phyloP scores from a whole-genome alignment of 2,888 invertebrate species.

The Drosophila melanocephala region DNA sequence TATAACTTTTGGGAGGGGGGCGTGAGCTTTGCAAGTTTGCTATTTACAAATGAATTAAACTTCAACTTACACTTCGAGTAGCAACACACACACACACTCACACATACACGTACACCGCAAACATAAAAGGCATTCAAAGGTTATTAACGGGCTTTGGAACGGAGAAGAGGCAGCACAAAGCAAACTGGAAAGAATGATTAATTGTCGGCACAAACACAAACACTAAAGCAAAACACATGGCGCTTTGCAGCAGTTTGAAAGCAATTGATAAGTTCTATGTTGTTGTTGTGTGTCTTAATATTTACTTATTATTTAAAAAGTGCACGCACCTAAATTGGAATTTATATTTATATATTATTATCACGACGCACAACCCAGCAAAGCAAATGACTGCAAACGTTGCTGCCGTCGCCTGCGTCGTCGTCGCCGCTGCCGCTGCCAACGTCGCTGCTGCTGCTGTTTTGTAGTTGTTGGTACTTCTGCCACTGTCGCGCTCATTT shows the following conservation, averaged over 20 bases:
- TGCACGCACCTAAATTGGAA: conserved; percentile 73
- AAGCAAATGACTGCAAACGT: conserved; percentile 48
- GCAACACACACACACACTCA: conserved; percentile 12
- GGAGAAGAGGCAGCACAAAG: conserved; percentile 32
- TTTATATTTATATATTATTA: conserved; percentile 48
- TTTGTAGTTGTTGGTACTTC: conserved; percentile 34
- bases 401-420: conserved; percentile 45
- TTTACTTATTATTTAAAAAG: conserved; percentile 6
- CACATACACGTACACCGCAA: conserved; percentile 1
- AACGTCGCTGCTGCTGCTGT: conserved; percentile 26
- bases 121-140: conserved; percentile 56
- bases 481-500: conserved; percentile 57
- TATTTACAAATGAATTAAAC: conserved; percentile 50
- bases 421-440: conserved; percentile 33
- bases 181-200: conserved; percentile 59
- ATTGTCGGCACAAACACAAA: conserved; percentile 46
- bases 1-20: neutral
- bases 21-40: conserved; percentile 20
- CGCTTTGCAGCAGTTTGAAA: conserved; percentile 43
- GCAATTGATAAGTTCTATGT: conserved; percentile 32
- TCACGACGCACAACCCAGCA: conserved; percentile 62
- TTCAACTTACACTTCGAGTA: conserved; percentile 17
- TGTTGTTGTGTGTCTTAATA: neutral
- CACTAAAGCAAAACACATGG: conserved; percentile 34
- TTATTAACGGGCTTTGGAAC: conserved; percentile 57